Evolutionary conservation across 1,140 invertebrate species (phyloP).

Genomic region (Xylocopa sonorina): DNA sequence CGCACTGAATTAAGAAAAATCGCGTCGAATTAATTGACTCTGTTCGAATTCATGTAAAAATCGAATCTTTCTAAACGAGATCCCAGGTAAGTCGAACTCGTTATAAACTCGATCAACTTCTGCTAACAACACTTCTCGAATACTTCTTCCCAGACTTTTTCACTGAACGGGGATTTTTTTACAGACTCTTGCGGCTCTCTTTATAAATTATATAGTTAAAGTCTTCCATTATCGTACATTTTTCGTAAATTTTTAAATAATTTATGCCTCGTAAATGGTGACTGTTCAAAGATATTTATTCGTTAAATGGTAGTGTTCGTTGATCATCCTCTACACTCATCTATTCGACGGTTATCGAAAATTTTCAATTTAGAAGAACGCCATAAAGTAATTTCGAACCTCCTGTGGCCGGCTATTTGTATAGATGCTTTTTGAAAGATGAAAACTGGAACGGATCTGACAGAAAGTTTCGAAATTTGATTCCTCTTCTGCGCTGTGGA

Average conservation of each 20-base stretch:
- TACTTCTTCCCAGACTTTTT: not conserved
- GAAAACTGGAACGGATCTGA: not conserved
- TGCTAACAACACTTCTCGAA: not conserved
- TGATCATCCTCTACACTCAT: too few relatives aligned
- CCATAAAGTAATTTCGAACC: too few relatives aligned
- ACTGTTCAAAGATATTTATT: not conserved
- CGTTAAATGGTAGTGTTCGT: too few relatives aligned
- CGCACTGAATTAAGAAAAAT: too few relatives aligned
- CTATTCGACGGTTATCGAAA: too few relatives aligned
- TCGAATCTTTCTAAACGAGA: not conserved
- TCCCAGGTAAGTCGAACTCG: not conserved
- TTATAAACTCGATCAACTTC: constrained; percentile 10
- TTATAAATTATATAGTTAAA: constrained; percentile 15
- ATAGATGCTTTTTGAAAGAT: not conserved
- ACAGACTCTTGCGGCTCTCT: not conserved
- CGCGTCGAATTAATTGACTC: too few relatives aligned
- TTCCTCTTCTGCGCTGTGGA: not conserved
- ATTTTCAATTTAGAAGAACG: too few relatives aligned
- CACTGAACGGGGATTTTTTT: not conserved
- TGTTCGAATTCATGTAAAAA: too few relatives aligned
- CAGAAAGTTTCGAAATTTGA: not conserved
- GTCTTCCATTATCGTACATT: not conserved
- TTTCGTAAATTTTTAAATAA: not conserved
- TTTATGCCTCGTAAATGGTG: too few relatives aligned
- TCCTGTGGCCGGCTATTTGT: too few relatives aligned